Evolutionary conservation across 2,888 invertebrate genomes (phyloP).

Genomic region (Ditylenchus weischeri): DNA sequence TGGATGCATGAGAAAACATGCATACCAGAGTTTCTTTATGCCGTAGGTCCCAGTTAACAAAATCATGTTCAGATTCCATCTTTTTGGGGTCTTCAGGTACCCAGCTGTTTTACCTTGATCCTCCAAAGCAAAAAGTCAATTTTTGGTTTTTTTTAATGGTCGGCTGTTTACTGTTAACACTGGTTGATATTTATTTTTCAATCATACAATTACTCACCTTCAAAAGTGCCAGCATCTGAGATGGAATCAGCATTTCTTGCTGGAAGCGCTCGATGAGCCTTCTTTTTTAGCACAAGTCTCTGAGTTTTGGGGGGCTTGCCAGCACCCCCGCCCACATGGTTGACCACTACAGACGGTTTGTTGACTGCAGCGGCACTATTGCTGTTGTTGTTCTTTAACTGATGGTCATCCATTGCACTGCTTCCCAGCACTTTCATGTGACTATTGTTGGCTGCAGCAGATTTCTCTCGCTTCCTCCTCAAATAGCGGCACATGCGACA

Average conservation of each 20-base stretch:
- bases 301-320: conserved; percentile 4
- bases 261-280: neutral
- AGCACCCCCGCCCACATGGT: neutral
- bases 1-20: too few species aligned
- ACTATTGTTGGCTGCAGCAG: neutral
- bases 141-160: too few species aligned
- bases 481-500: conserved; percentile 35
- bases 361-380: neutral
- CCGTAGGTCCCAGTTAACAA: too few species aligned
- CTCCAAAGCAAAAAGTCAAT: too few species aligned
- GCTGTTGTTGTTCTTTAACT: conserved; percentile 15
- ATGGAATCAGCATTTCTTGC: conserved; percentile 28
- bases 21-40: too few species aligned
- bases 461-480: conserved; percentile 16
- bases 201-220: conserved; percentile 35
- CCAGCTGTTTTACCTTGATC: too few species aligned
- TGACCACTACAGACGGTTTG: conserved; percentile 6
- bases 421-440: conserved; percentile 13
- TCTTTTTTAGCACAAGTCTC: too few species aligned
- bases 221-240: conserved; percentile 56
- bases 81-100: too few species aligned
- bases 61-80: too few species aligned
- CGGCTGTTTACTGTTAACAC: too few species aligned
- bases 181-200: neutral
- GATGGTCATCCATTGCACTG: neutral